Evolutionary conservation across 2,888 invertebrate genomes (phyloP), one percentile per base, ranked within the genome.

Genomic region (Tribolium freemani): DNA sequence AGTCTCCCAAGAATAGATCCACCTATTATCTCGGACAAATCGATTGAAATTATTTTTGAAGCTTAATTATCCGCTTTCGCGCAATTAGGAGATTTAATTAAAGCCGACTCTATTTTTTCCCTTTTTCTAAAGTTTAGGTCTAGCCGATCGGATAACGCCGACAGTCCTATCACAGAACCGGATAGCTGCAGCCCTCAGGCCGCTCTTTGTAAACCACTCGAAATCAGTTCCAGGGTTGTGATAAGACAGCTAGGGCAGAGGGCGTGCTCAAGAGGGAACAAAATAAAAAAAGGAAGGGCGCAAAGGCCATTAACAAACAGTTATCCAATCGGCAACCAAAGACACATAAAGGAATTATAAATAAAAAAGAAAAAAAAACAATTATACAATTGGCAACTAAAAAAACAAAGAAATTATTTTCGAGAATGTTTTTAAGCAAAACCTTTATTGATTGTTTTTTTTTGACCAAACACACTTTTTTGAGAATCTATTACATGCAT

Each of bases 171-270:
- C 38, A 8, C 9, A 38, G 38, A 8, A 38, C 3, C 63, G 46
- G 45, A 56, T 54, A 66, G 54, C 53, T 38, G 26, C 16, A 46
- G 30, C 66, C 66, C 56, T 13, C 44, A 46, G 66, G 54, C 66
- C 54, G 54, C 66, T 46, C 66, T 66, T 66, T 66, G 66, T 66
- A 54, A 56, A 66, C 54, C 56, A 45, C 54, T 45, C 54, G 56
- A 66, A 66, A 66, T 66, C 66, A 66, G 66, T 66, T 66, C 46
- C 66, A 66, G 66, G 66, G 54, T 20, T 45, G 20, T 21, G 66
- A 66, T 66, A 66, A 66, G 66, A 66, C 26, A 45, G 45, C 26
- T 30, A 56, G 66, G 54, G 44, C 66, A 56, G 31, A 54, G 54
- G 54, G 16, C 20, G 51, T 46, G 56, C 46, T 26, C 16, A 26